A percentile compares a stretch with the other conserved stretches of the same genome.
These are phyloP conservation scores for Empidonax alnorum DNA, from an alignment of 2,113 vertebrate species.

Conservation along the genomic window DNA sequence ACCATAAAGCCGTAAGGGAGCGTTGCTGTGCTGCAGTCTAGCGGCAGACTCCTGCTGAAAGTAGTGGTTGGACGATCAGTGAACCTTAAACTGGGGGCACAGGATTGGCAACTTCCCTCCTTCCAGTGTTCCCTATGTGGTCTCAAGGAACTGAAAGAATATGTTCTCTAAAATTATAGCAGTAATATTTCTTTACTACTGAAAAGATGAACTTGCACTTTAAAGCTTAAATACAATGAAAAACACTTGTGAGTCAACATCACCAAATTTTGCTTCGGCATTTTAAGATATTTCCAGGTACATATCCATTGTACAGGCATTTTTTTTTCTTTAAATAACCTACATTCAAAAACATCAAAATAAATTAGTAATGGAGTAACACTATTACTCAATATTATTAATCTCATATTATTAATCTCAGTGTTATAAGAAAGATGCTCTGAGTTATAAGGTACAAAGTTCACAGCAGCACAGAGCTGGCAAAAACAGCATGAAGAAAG, in stretches of 20 bases:
- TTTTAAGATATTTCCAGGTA: neutral
- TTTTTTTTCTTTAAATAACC: neutral
- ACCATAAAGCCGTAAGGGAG: neutral
- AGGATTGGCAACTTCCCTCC: neutral
- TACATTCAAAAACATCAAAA: neutral
- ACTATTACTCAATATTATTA: neutral
- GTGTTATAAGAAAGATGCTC: neutral
- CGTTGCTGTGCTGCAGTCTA: neutral
- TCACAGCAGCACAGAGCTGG: neutral
- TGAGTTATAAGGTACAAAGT: neutral
- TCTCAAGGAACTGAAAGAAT: neutral
- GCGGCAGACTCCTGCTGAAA: neutral
- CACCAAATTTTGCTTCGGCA: neutral
- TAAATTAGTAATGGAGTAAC: neutral
- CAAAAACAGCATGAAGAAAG: neutral
- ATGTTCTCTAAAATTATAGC: neutral
- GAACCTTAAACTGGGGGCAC: neutral
- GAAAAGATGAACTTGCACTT: neutral
- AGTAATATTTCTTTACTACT: neutral
- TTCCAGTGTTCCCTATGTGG: neutral
- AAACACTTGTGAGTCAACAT: neutral
- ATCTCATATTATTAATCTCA: neutral
- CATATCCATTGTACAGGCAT: neutral
- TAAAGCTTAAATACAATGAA: neutral
- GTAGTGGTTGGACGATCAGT: neutral